Conservation (phyloP, 1,140 invertebrate species). For the Cecropterus lyciades region DNA sequence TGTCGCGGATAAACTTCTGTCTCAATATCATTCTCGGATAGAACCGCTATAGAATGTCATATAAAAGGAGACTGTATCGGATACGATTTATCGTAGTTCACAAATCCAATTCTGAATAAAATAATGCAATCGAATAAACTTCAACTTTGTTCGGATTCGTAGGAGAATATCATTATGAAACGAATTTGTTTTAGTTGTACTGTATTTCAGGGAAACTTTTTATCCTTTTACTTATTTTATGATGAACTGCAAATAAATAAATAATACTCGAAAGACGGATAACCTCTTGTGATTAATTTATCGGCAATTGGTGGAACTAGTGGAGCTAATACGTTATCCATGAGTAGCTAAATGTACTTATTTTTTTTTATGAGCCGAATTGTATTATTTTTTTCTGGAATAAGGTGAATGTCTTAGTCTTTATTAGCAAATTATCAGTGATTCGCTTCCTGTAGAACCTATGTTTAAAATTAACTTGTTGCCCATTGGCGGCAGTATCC, state of each 20-base stretch:
- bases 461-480: no score
- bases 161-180: constrained; percentile 31
- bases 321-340: no score
- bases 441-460: no score
- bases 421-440: no score
- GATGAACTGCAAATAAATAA: constrained; percentile 23
- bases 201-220: constrained; percentile 13
- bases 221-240: constrained; percentile 27
- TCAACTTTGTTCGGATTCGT: constrained; percentile 30
- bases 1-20: constrained; percentile 59
- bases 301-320: no score
- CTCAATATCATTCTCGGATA: constrained; percentile 20
- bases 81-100: constrained; percentile 27
- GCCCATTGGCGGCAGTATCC: no score
- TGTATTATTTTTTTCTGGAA: no score
- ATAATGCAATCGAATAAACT: constrained; percentile 36
- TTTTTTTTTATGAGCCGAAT: no score
- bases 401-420: no score
- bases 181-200: constrained; percentile 28
- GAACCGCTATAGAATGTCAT: constrained; percentile 14
- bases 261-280: no score
- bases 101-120: constrained; percentile 34
- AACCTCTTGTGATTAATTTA: no score
- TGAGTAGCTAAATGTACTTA: no score
- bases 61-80: constrained; percentile 10